A percentile compares a stretch with the other conserved stretches of the same genome.
Conservation (phyloP, 2,888 invertebrate species). For the Deilephila elpenor region DNA sequence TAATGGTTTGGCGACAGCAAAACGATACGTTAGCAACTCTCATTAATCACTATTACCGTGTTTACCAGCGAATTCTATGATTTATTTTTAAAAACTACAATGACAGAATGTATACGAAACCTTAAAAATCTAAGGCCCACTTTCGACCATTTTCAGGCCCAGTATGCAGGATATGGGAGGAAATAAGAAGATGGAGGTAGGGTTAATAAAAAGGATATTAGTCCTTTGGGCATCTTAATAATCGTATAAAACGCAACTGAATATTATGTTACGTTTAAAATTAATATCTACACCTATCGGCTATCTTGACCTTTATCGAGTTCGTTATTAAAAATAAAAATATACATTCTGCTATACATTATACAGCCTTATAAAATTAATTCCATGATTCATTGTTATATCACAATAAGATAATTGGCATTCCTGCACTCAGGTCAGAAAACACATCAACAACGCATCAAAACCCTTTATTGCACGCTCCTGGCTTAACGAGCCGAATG, state of each 20-base stretch:
- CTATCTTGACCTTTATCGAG: too few relatives aligned
- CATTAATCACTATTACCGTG: constrained; percentile 2
- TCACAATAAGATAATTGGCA: constrained; percentile 1
- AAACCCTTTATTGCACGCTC: constrained; percentile 7
- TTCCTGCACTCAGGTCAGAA: neutral
- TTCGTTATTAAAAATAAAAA: too few relatives aligned
- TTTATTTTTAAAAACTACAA: neutral
- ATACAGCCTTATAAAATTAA: neutral
- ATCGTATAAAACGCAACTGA: too few relatives aligned
- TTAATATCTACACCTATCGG: too few relatives aligned
- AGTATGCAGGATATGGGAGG: too few relatives aligned
- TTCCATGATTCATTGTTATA: constrained; percentile 8
- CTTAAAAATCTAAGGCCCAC: too few relatives aligned
- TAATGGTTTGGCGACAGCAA: constrained; percentile 3
- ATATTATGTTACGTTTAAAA: too few relatives aligned
- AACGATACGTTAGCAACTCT: neutral
- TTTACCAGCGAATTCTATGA: neutral
- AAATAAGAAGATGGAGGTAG: too few relatives aligned
- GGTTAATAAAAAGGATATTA: too few relatives aligned
- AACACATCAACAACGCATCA: neutral
- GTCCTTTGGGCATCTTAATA: too few relatives aligned
- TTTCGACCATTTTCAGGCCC: too few relatives aligned
- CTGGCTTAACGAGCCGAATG: neutral
- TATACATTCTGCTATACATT: neutral
- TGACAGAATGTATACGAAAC: too few relatives aligned